A percentile compares a stretch with the other conserved stretches of the same genome.
phyloP scores from a whole-genome alignment of 2,797 vertebrate genomes.

The Pipistrellus pygmaeus region DNA sequence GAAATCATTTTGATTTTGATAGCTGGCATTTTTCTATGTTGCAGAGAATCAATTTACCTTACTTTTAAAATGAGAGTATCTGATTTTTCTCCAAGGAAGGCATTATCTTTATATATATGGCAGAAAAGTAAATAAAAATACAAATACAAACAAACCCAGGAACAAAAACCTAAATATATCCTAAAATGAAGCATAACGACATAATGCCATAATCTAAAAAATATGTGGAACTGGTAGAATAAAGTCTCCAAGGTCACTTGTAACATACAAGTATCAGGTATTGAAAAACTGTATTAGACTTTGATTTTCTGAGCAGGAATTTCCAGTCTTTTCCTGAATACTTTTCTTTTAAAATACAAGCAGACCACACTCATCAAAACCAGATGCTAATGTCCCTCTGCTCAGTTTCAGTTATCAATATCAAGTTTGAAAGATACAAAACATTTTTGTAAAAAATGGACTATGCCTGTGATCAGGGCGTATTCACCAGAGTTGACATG shows the following conservation, averaged over 20 bases:
- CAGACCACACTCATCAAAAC: slow-evolving; percentile 87
- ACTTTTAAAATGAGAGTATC: slow-evolving; percentile 48
- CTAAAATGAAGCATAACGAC: slow-evolving; percentile 76
- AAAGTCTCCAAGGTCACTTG: slow-evolving; percentile 85
- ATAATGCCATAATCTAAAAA: slow-evolving; percentile 86
- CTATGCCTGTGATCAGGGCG: slow-evolving; percentile 80
- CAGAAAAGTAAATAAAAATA: slow-evolving; percentile 66
- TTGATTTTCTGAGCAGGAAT: slow-evolving; percentile 86
- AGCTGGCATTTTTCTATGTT: slow-evolving; percentile 5
- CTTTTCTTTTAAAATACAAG: slow-evolving; percentile 85
- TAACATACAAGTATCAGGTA: slow-evolving; percentile 84
- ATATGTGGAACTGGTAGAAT: slow-evolving; percentile 79
- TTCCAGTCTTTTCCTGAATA: slow-evolving; percentile 86
- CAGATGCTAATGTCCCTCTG: slow-evolving; percentile 87
- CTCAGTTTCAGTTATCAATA: slow-evolving; percentile 87
- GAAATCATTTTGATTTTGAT: slow-evolving; percentile 58
- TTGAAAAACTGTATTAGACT: slow-evolving; percentile 85
- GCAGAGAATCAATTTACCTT: background rate
- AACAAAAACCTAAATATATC: slow-evolving; percentile 60
- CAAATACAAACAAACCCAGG: background rate
- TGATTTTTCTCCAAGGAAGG: slow-evolving; percentile 60
- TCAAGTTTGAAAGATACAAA: slow-evolving; percentile 86
- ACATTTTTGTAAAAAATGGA: slow-evolving; percentile 85
- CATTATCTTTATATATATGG: slow-evolving; percentile 34
- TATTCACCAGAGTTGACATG: slow-evolving; percentile 67